Evolutionary conservation across 2,888 invertebrate genomes (phyloP).

Genomic region (Acrobasis consociella): DNA sequence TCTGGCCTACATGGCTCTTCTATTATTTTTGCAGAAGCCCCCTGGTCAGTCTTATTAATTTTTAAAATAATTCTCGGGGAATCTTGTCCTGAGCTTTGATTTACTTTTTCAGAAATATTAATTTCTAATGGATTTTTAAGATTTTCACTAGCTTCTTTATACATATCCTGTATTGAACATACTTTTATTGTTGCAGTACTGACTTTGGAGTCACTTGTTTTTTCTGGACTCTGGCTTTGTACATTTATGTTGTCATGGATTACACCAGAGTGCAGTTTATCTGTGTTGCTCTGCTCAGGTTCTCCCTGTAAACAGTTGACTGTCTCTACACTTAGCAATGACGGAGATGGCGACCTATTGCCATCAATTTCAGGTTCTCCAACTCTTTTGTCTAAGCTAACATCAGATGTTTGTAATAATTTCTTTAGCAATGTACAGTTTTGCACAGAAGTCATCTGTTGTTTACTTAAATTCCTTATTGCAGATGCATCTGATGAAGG

Average conservation of each 20-base stretch:
- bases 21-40: constrained; percentile 75
- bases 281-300: constrained; percentile 34
- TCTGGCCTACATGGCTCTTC: constrained; percentile 64
- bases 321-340: constrained; percentile 36
- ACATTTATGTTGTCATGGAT: constrained; percentile 37
- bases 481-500: constrained; percentile 21
- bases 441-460: constrained; percentile 50
- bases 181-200: constrained; percentile 40
- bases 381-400: constrained; percentile 49
- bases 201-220: constrained; percentile 43
- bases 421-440: constrained; percentile 74
- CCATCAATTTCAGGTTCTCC: constrained; percentile 42
- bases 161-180: constrained; percentile 50
- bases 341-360: constrained; percentile 41
- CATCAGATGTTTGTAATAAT: constrained; percentile 66
- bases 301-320: constrained; percentile 39
- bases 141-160: constrained; percentile 56
- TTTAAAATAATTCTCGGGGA: constrained; percentile 85
- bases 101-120: constrained; percentile 65
- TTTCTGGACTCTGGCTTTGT: constrained; percentile 40
- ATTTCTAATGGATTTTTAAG: constrained; percentile 77
- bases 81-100: constrained; percentile 74
- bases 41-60: constrained; percentile 84
- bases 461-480: constrained; percentile 35
- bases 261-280: constrained; percentile 39